Base-by-base conservation (phyloP, 2,888 invertebrate genomes). In the Phyllotreta striolata region DNA sequence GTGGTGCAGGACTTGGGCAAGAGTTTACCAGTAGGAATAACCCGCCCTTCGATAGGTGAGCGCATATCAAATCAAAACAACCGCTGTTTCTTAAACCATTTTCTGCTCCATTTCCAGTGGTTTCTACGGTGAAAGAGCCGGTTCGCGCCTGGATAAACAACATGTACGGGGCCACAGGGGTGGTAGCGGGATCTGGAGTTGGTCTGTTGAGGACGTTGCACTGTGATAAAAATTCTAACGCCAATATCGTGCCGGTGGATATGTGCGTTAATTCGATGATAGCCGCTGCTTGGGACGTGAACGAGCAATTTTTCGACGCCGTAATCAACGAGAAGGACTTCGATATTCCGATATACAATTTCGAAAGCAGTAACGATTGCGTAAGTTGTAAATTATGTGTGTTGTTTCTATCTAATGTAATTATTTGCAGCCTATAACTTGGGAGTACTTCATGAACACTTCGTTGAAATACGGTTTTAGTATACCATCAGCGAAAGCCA, bases 131-230 rank as follows among this genome's bases (percentile, higher is more conserved):
- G 3, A 52, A 12, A 52, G 52, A 52, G 38, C 92, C 92, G 0
- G 81, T 91, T 0, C 83, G 88, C 68, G 94, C 93, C 0, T 96
- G 95, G 95, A 92, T 94, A 10, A 95, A 95, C 82, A 96, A 95
- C 76, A 85, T 93, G 73, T 96, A 96, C 77, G 96, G 96, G 3
- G 92, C 95, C 0, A 93, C 93, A 6, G 95, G 89, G 0, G 84
- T 86, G 43, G 89, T 87, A 69, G 85, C 90, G 8, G 91, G 90
- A 0, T 88, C 89, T 3, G 91, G 92, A 0, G 89, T 90, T 24
- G 96, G 96, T 63, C 86, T 94, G 1, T 77, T 92, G 44, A 84
- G 89, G 39, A 85, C 92, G 0, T 85, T 95, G 83, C 89, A 91
- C 68, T 89, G 91, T 77, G 87, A 91, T 72, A 80, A 83, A 0